A percentile compares a stretch with the other conserved stretches of the same genome.
Conservation (phyloP, 1,140 invertebrate genomes). For the Procambarus virginalis region DNA sequence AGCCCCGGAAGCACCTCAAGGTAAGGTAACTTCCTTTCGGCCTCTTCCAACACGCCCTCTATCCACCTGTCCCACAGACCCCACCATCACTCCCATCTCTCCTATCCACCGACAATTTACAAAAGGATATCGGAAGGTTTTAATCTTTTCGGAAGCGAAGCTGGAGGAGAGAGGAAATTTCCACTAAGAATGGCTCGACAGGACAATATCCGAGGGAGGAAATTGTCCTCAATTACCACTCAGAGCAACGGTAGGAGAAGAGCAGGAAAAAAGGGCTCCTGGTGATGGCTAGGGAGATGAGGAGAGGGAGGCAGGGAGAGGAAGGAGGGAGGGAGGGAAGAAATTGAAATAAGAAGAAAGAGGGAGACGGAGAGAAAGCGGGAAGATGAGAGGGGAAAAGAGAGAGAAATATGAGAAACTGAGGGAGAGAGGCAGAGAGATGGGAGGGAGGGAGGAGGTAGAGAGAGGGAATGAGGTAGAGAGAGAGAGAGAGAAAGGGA, state of each 20-base stretch:
- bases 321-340: not conserved
- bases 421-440: not conserved
- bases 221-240: conserved; percentile 41
- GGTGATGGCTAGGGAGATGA: not conserved
- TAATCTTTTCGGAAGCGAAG: conserved; percentile 35
- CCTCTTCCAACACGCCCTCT: not conserved
- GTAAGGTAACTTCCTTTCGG: too few relatives aligned
- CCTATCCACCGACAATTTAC: not conserved
- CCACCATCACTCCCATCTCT: not conserved
- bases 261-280: not conserved
- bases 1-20: too few relatives aligned
- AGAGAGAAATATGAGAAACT: not conserved
- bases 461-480: not conserved
- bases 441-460: not conserved
- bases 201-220: conserved; percentile 51
- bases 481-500: not conserved
- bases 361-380: not conserved
- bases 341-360: not conserved
- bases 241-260: not conserved
- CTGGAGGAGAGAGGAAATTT: conserved; percentile 19
- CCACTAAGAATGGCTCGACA: conserved; percentile 27
- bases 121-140: conserved; percentile 36
- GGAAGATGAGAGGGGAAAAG: conserved; percentile 15
- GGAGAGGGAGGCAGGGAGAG: not conserved
- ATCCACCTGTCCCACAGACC: not conserved